These are phyloP conservation scores for Lethrus apterus DNA, from an alignment of 1,140 invertebrate species.

Conservation along the genomic window DNA sequence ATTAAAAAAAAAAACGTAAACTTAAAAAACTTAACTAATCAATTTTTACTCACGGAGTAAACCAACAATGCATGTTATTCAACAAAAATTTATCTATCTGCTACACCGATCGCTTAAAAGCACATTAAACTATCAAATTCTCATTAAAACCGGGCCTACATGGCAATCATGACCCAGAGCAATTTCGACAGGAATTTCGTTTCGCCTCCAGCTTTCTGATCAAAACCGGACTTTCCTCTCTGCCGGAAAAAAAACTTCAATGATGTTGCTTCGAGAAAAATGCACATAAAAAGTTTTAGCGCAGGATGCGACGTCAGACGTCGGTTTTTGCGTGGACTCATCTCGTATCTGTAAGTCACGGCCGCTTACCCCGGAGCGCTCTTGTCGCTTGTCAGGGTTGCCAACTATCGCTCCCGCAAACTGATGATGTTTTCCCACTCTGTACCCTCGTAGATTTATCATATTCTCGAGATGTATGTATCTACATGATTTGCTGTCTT, in stretches of 20 bases:
- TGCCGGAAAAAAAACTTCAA: constrained; percentile 16
- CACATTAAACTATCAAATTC: too few relatives aligned
- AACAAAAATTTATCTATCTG: not conserved
- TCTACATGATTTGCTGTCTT: too few relatives aligned
- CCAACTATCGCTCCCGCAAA: constrained; percentile 15
- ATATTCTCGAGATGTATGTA: too few relatives aligned
- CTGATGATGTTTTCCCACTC: constrained; percentile 17
- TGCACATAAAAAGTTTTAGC: constrained; percentile 15
- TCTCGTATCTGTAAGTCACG: constrained; percentile 21
- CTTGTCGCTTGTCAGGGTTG: constrained; percentile 21
- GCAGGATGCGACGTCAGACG: constrained; percentile 22
- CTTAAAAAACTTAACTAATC: too few relatives aligned
- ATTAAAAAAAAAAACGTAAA: too few relatives aligned
- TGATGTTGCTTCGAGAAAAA: constrained; percentile 19
- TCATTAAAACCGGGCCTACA: too few relatives aligned
- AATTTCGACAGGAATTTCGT: too few relatives aligned
- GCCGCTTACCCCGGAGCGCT: constrained; percentile 21
- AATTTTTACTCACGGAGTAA: too few relatives aligned
- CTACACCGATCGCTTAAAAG: too few relatives aligned
- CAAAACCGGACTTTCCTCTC: constrained; percentile 15
- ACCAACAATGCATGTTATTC: not conserved
- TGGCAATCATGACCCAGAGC: too few relatives aligned
- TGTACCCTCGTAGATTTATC: constrained; percentile 11
- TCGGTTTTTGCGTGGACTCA: constrained; percentile 21
- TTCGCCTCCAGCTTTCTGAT: constrained; percentile 11